Percentiles rank a stretch among this genome's conserved stretches.
These are phyloP conservation scores for Pentalonia nigronervosa DNA, from an alignment of 1,140 invertebrate genomes.

Conservation along the genomic window DNA sequence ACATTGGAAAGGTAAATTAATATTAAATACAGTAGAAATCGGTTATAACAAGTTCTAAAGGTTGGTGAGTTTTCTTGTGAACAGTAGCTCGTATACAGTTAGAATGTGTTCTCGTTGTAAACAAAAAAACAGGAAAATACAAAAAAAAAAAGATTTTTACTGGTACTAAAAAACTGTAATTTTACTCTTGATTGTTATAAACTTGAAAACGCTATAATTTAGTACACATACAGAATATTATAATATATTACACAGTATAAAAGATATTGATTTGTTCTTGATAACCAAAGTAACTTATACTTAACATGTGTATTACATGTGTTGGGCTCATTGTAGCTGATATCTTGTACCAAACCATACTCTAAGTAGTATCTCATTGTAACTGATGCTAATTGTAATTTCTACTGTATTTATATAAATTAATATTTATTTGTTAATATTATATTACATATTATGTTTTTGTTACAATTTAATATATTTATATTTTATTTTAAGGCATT, in stretches of 20 bases:
- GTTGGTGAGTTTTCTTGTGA: not conserved
- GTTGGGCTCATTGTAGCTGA: no score
- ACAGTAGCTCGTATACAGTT: not conserved
- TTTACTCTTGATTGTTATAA: not conserved
- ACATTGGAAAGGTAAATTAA: conserved; percentile 70
- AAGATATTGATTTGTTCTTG: not conserved
- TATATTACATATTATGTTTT: not conserved
- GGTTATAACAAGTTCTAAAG: not conserved
- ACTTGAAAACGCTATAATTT: not conserved
- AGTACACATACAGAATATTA: not conserved
- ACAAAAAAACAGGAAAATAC: not conserved
- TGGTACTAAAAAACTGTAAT: not conserved
- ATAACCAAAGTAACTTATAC: no score
- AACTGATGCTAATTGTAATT: not conserved
- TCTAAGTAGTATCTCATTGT: no score
- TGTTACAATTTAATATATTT: conserved; percentile 47
- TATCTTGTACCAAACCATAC: no score
- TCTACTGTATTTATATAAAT: not conserved
- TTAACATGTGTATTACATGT: no score
- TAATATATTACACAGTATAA: not conserved
- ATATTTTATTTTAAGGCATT: conserved; percentile 73
- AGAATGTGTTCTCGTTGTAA: not conserved
- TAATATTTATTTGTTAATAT: not conserved
- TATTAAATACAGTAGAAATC: not conserved
- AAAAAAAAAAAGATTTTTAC: not conserved